Base-by-base conservation (phyloP, 2,888 invertebrate species). In the Pachycephus smyrnensis region DNA sequence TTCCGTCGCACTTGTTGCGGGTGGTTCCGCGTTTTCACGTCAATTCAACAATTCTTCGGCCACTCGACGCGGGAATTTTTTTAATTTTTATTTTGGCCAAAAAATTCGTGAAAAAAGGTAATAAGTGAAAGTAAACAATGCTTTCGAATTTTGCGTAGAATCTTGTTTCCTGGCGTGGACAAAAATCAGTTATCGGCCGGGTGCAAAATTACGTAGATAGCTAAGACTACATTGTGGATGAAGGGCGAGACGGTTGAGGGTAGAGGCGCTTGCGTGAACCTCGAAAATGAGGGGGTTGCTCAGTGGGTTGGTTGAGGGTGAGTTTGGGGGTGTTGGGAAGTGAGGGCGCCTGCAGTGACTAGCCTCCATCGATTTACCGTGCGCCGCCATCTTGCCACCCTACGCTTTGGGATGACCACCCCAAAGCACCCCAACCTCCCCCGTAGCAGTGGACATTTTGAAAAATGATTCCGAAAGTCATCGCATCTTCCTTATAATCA, bases 301-400 rank as follows among this genome's bases (percentile, higher is more conserved):
- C 79, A 76, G 80, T 81, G 82, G 81, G 78, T 79, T 81, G 82
- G 81, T 78, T 80, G 80, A 80, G 83, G 83, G 82, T 81, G 85
- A 83, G 85, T 82, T 85, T 84, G 85, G 84, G 86, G 84, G 76
- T 80, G 84, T 81, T 86, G 87, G 88, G 89, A 89, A 89, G 88
- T 87, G 90, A 89, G 90, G 90, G 90, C 88, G 90, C 90, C 88
- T 90, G 90, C 90, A 90, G 90, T 91, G 91, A 91, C 90, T 91
- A 91, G 91, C 91, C 91, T 91, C 91, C 91, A 91, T 91, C 91
- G 91, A 91, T 91, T 91, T 91, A 89, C 91, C 90, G 89, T 90
- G 88, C 86, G 91, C 90, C 91, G 91, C 91, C 91, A 91, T 91
- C 91, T 91, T 91, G 90, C 91, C 89, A 90, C 90, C 91, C 91